Base-by-base conservation (phyloP, 1,140 invertebrate species). In the Chelonus insularis region DNA sequence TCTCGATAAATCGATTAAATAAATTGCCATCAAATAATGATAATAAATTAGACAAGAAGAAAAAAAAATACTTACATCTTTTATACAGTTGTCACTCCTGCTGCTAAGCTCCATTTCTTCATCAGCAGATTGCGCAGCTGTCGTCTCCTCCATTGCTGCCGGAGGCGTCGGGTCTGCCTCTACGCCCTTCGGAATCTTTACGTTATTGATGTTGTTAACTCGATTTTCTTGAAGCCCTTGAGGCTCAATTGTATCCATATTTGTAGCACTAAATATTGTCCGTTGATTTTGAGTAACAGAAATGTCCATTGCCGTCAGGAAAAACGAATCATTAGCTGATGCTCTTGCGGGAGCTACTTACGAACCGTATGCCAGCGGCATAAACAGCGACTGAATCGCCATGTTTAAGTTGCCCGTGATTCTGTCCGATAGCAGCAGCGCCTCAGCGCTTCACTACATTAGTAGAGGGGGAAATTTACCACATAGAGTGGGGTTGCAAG, bases 381-480 rank as follows among this genome's bases (percentile, higher is more conserved):
- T 75, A 75, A 74, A 75, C 72, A 71, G 72, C 74, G 71, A 75
- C 73, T 73, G 70, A 76, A 70, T 75, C 76, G 78, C 78, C 78
- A 78, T 80, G 74, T 78, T 79, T 76, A 73, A 77, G 74, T 74
- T 69, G 59, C 57, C 70, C 73, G 68, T 70, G 75, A 73, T 75
- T 75, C 70, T 59, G 50, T 64, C 39, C 57, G 65, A 67, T 64
- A 67, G 55, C 48, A 60, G 60, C 65, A 51, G 57, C 43, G 47
- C 32, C 48, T 60, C 14, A 29, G 57, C 47, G 57, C 50, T 39
- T 54, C 51, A 21, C 20, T 21, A 41, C 41, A 34, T 20, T 29
- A 12, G 12, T 29, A 34, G 25, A 36, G 50, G 36, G 60, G 47
- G 43, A 18, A 34, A 60, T 55, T 41, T 11, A 14, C 29, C 20